Conservation (phyloP, 1,140 invertebrate species). For the Pseudoatta argentina region DNA sequence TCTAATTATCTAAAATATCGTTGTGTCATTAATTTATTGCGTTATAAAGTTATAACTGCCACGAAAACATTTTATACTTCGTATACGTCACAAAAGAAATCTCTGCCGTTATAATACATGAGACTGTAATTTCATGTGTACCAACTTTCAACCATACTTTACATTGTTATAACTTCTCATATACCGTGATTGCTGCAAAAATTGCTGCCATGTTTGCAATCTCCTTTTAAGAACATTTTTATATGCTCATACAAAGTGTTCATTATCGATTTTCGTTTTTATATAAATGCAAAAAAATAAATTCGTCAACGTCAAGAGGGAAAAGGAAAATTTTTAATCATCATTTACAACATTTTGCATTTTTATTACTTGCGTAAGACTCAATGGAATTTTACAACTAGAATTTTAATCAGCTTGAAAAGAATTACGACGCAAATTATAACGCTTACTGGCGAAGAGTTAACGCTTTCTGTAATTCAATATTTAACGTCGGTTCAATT, state of each 20-base stretch:
- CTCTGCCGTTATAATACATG: background rate
- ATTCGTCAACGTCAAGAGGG: background rate
- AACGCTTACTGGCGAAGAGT: slow-evolving; percentile 12
- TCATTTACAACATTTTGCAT: background rate
- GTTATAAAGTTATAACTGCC: background rate
- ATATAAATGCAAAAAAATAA: background rate
- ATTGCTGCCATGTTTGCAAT: slow-evolving; percentile 15
- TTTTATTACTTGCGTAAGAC: background rate
- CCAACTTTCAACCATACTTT: slow-evolving; percentile 11
- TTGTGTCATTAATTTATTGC: background rate
- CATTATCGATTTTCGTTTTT: background rate
- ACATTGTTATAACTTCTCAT: slow-evolving; percentile 6
- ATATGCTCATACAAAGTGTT: background rate
- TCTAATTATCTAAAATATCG: background rate
- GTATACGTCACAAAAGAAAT: background rate
- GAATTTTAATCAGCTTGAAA: background rate
- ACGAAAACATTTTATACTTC: background rate
- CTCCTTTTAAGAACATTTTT: slow-evolving; percentile 19
- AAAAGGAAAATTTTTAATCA: background rate
- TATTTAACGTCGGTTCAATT: slow-evolving; percentile 28
- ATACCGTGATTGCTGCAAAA: slow-evolving; percentile 4
- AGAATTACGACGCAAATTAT: slow-evolving; percentile 23
- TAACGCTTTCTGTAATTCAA: slow-evolving; percentile 32
- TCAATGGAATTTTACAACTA: background rate
- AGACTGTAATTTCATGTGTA: no score